Evolutionary conservation across 2,888 invertebrate species (phyloP).

Genomic region (Liopterus haemorrhoidalis): DNA sequence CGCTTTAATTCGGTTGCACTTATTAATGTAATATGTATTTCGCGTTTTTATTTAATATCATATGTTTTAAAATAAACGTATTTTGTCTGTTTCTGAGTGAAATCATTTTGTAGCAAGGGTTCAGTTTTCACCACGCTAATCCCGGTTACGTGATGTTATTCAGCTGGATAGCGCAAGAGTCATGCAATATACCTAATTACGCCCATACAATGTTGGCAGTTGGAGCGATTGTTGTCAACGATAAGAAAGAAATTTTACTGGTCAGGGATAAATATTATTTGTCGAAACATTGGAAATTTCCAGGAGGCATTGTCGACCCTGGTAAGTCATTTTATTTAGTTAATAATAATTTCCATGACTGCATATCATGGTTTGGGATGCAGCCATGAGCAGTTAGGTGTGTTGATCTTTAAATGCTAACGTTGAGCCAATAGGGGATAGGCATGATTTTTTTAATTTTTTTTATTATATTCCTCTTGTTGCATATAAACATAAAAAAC

Average conservation of each 20-base stretch:
- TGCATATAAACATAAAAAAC: no score
- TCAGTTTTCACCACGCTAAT: conserved; percentile 83
- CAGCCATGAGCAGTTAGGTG: no score
- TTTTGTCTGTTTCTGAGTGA: conserved; percentile 2
- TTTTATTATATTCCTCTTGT: no score
- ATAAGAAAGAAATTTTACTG: conserved; percentile 68
- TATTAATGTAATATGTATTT: conserved; percentile 2
- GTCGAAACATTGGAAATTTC: conserved; percentile 74
- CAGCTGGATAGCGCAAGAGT: conserved; percentile 67
- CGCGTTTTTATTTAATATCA: conserved; percentile 5
- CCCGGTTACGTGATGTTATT: conserved; percentile 73
- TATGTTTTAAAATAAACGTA: neutral
- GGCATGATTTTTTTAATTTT: no score
- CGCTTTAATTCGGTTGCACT: conserved; percentile 3
- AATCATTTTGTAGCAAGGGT: conserved; percentile 57
- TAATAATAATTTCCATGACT: neutral
- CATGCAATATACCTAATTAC: conserved; percentile 65
- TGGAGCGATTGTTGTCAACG: conserved; percentile 79
- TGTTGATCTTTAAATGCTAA: no score
- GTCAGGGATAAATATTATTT: conserved; percentile 67
- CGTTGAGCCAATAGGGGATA: no score
- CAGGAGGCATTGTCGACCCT: conserved; percentile 86
- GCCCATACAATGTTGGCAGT: conserved; percentile 79
- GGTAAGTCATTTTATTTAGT: conserved; percentile 46
- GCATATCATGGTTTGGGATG: neutral